Percentiles rank a stretch among this genome's conserved stretches.
Evolutionary conservation across 2,797 vertebrate species (phyloP).

Genomic region (Bradypodion pumilum): DNA sequence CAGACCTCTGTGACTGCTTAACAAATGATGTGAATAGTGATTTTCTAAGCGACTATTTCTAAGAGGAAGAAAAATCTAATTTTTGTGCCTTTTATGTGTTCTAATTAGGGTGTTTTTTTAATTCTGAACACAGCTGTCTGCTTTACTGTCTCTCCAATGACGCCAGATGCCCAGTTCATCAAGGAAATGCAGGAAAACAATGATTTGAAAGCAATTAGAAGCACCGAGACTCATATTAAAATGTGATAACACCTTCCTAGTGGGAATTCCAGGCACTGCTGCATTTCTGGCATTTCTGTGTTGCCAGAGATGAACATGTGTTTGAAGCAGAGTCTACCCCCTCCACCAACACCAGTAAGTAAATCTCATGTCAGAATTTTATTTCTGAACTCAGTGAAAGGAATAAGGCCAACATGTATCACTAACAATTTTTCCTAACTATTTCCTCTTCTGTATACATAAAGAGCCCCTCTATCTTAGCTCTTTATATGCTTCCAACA

Average conservation of each 20-base stretch:
- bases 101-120: slow-evolving; percentile 57
- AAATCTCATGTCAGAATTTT: slow-evolving; percentile 56
- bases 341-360: slow-evolving; percentile 1
- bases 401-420: slow-evolving; percentile 60
- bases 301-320: slow-evolving; percentile 71
- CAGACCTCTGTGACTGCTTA: neutral
- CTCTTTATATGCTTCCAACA: neutral
- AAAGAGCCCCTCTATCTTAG: neutral
- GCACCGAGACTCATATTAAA: slow-evolving; percentile 73
- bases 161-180: slow-evolving; percentile 80
- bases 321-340: slow-evolving; percentile 54
- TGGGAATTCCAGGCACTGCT: slow-evolving; percentile 69
- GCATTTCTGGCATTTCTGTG: slow-evolving; percentile 70
- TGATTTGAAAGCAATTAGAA: slow-evolving; percentile 78
- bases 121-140: slow-evolving; percentile 79
- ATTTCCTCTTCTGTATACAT: slow-evolving; percentile 4
- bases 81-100: slow-evolving; percentile 64
- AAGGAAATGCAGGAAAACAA: slow-evolving; percentile 77
- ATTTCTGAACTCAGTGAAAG: slow-evolving; percentile 71
- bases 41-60: slow-evolving; percentile 37
- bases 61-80: slow-evolving; percentile 47
- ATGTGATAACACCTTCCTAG: slow-evolving; percentile 74
- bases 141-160: slow-evolving; percentile 73
- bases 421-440: slow-evolving; percentile 46
- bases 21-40: slow-evolving; percentile 31